Evolutionary conservation across 2,113 vertebrate genomes (phyloP).

Genomic region (Tor tambroides): DNA sequence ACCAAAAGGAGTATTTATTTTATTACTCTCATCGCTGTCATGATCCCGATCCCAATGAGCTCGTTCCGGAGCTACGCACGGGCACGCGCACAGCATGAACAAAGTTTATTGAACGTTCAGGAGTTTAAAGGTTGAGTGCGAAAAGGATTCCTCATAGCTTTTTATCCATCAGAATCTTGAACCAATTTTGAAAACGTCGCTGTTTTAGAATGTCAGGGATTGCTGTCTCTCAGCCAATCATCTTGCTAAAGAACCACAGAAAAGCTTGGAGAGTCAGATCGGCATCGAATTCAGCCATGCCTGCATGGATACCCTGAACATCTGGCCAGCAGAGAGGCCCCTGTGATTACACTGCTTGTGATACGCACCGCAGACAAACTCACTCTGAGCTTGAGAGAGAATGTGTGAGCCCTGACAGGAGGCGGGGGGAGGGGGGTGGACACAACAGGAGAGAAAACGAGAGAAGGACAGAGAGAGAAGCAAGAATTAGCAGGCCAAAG

Average conservation of each 20-base stretch:
- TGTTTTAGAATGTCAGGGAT: slow-evolving; percentile 10
- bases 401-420: slow-evolving; percentile 15
- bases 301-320: slow-evolving; percentile 39
- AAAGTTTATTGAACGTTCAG: slow-evolving; percentile 1
- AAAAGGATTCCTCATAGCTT: background rate
- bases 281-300: slow-evolving; percentile 16
- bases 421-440: background rate
- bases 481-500: slow-evolving; percentile 17
- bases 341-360: slow-evolving; percentile 29
- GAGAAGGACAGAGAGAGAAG: background rate
- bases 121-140: slow-evolving; percentile 11
- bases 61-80: background rate
- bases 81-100: background rate
- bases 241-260: slow-evolving; percentile 30
- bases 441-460: slow-evolving; percentile 17
- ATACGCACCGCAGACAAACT: slow-evolving; percentile 41
- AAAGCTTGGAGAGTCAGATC: background rate
- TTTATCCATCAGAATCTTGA: slow-evolving; percentile 19
- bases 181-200: slow-evolving; percentile 19
- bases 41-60: background rate
- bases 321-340: slow-evolving; percentile 45
- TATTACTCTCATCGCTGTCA: slow-evolving; percentile 9
- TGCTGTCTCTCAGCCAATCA: slow-evolving; percentile 31
- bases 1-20: slow-evolving; percentile 20
- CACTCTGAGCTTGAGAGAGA: slow-evolving; percentile 32